Conservation (phyloP, 2,888 invertebrate species). For the Dione juno region DNA sequence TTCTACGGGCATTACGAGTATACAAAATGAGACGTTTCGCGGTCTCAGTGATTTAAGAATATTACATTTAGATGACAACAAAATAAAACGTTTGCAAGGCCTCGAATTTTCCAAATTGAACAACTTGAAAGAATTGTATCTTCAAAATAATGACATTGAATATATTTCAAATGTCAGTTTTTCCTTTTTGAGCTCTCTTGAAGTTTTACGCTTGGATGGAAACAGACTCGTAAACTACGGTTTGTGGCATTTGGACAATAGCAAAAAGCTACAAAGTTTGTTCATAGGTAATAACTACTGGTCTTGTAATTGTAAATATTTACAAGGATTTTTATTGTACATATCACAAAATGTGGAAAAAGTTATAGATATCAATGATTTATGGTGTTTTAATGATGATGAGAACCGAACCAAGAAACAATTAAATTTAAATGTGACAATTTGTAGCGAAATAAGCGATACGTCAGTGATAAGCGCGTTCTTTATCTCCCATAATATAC, state of each 20-base stretch:
- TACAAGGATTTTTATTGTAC: constrained; percentile 92
- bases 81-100: constrained; percentile 89
- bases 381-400: constrained; percentile 90
- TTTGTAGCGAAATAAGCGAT: constrained; percentile 92
- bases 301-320: constrained; percentile 95
- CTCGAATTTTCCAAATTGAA: constrained; percentile 92
- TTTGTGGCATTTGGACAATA: constrained; percentile 89
- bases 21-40: constrained; percentile 94
- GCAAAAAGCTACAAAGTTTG: constrained; percentile 88
- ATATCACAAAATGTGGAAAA: constrained; percentile 91
- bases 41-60: constrained; percentile 89
- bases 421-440: constrained; percentile 92
- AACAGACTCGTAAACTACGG: constrained; percentile 92
- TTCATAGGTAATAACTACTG: constrained; percentile 92
- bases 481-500: constrained; percentile 92
- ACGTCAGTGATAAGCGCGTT: constrained; percentile 91
- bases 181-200: constrained; percentile 88
- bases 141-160: constrained; percentile 92
- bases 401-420: constrained; percentile 87
- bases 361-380: constrained; percentile 88
- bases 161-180: constrained; percentile 92
- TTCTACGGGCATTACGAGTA: constrained; percentile 89
- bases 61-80: constrained; percentile 94
- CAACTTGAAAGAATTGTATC: constrained; percentile 91
- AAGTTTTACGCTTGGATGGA: constrained; percentile 92